phyloP scores from a whole-genome alignment of 53 echinoderm and acorn worm species.

The Patiria pectinifera region DNA sequence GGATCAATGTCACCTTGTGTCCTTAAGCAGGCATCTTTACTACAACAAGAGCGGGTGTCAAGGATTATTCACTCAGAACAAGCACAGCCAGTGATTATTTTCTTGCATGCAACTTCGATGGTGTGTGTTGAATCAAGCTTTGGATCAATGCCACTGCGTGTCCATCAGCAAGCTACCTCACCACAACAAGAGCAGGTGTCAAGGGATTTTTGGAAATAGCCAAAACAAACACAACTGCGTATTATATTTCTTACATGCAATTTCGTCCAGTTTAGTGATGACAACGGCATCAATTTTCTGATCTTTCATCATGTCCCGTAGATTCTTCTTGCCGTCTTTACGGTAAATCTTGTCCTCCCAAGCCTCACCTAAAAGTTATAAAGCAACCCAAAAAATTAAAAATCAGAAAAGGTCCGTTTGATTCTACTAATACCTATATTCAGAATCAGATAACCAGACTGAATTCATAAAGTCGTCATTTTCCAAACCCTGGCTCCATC shows the following conservation, averaged over 20 bases:
- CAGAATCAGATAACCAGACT: no score
- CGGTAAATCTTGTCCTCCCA: constrained; percentile 86
- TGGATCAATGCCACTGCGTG: neutral
- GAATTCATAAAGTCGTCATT: no score
- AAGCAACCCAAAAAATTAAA: neutral
- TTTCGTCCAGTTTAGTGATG: constrained; percentile 82
- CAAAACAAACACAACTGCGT: neutral
- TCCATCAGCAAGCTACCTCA: neutral
- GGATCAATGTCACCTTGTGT: neutral
- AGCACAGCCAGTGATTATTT: no score
- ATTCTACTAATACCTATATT: no score
- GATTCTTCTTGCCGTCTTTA: constrained; percentile 57
- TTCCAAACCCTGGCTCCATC: no score
- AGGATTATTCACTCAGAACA: no score
- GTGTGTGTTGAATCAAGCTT: no score
- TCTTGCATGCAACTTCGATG: no score
- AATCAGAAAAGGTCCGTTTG: neutral
- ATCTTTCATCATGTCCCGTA: constrained; percentile 72
- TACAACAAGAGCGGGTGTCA: no score
- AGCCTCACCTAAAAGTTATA: constrained; percentile 61
- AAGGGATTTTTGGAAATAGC: neutral
- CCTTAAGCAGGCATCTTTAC: no score
- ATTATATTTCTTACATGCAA: constrained; percentile 77
- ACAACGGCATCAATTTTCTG: constrained; percentile 69
- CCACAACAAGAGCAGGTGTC: neutral